Base-by-base conservation (phyloP, 2,113 vertebrate genomes). In the Panthera leo region DNA sequence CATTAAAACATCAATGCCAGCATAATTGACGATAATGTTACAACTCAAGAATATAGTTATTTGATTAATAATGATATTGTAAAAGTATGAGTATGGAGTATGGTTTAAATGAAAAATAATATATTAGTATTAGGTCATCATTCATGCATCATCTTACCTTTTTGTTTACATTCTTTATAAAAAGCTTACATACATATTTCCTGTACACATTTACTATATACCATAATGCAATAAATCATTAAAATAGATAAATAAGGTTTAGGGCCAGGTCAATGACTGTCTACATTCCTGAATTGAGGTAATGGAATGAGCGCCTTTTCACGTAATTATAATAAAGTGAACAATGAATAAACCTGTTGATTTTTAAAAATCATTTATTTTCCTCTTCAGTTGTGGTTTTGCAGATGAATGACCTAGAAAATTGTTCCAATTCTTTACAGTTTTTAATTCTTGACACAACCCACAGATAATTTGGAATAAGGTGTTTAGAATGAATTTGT, bases 101-200 rank as follows among this genome's bases (percentile, higher is more conserved):
- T 97, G 97, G 88, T 96, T 97, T 89, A 95, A 94, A 97, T 98
- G 97, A 94, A 95, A 87, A 91, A 94, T 97, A 97, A 95, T 92
- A 80, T 86, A 53, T 67, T 96, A 70, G 61, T 39, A 80, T 89
- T 94, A 67, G 65, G 39, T 39, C 39, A 79, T 89, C 53, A 92
- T 13, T 84, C 68, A 92, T 86, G 84, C 14, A 94, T 89, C 85
- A 55, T 36, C 16, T 5, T 51, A 91, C 79, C 9, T 55, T 55
- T 96, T 85, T 93, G 6, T n/a, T 95, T 10, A 84, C 5, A 53
- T 83, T 36, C 9, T 23, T 95, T 12, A 67, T 76, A 76, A 86
- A 96, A 88, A 36, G 0, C 12, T 91, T 82, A 58, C 12, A 48
- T 34, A 73, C 31, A 13, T 61, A 85, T 73, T 84, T 91, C 36